phyloP scores from a whole-genome alignment of 2,113 vertebrate genomes.

The Pampusana beccarii region DNA sequence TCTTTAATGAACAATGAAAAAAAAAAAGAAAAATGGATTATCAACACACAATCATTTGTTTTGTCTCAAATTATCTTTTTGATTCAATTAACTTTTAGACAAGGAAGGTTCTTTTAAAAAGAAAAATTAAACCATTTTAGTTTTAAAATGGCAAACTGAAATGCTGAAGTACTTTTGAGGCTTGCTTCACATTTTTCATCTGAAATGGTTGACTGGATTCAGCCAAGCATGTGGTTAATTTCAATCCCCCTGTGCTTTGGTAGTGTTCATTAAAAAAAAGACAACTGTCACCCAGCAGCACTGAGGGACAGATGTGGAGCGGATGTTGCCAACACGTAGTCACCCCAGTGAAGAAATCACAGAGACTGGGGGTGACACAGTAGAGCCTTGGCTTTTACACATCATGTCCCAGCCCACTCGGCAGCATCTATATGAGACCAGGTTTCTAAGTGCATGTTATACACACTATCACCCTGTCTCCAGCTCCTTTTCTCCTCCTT shows the following conservation, averaged over 20 bases:
- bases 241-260: neutral
- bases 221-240: neutral
- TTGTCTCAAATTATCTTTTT: neutral
- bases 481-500: neutral
- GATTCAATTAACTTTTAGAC: neutral
- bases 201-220: neutral
- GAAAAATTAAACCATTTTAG: neutral
- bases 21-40: neutral
- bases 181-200: neutral
- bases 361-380: neutral
- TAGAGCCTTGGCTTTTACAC: neutral
- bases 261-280: neutral
- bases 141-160: neutral
- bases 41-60: neutral
- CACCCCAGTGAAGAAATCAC: neutral
- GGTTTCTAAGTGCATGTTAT: neutral
- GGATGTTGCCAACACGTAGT: neutral
- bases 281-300: neutral
- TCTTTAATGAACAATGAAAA: neutral
- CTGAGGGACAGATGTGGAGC: neutral
- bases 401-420: neutral
- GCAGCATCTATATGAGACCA: neutral
- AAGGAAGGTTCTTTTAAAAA: neutral
- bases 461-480: neutral
- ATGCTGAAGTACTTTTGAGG: neutral